These are phyloP conservation scores for Phania funesta DNA, from an alignment of 2,888 invertebrate genomes.

Conservation along the genomic window DNA sequence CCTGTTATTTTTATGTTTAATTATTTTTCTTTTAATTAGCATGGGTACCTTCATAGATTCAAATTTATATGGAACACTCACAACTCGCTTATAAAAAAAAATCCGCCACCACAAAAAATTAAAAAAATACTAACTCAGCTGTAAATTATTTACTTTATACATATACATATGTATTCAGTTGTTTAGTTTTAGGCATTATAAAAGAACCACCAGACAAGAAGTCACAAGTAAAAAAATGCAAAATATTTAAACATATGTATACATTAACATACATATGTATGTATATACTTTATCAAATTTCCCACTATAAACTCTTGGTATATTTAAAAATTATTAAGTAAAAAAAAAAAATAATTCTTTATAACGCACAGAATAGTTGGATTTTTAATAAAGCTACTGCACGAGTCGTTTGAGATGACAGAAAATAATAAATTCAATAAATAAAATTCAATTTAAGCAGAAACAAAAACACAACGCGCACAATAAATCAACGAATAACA, in stretches of 20 bases:
- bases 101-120: conserved; percentile 18
- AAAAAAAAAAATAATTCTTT: not conserved
- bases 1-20: not conserved
- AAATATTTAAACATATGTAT: too few relatives aligned
- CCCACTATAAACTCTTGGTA: not conserved
- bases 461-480: conserved; percentile 36
- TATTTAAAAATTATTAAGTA: not conserved
- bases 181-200: conserved; percentile 10
- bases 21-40: conserved; percentile 19
- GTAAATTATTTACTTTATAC: conserved; percentile 1
- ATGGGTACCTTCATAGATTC: too few relatives aligned
- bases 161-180: not conserved
- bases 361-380: not conserved
- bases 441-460: conserved; percentile 61
- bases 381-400: not conserved
- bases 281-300: not conserved
- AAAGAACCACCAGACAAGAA: not conserved
- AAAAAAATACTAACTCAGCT: conserved; percentile 36
- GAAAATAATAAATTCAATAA: conserved; percentile 65
- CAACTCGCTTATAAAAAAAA: conserved; percentile 22
- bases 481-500: not conserved
- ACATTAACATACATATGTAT: not conserved
- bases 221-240: conserved; percentile 4
- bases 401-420: conserved; percentile 52
- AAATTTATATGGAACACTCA: conserved; percentile 21